Evolutionary conservation across 2,113 vertebrate species (phyloP).

Genomic region (Raja brachyura): DNA sequence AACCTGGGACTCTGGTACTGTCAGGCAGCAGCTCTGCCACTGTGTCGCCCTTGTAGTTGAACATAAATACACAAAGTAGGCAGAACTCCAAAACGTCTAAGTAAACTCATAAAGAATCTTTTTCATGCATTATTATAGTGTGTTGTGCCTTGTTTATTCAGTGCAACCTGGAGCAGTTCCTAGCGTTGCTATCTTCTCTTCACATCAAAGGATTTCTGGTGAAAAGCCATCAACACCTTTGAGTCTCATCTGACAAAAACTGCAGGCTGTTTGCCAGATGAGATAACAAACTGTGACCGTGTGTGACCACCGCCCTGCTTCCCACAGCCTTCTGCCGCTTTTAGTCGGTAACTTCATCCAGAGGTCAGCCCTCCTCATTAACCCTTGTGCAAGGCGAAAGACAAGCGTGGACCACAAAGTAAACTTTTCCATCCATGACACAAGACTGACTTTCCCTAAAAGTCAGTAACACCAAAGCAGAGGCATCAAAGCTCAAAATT

Average conservation of each 20-base stretch:
- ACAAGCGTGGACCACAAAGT: neutral
- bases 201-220: conserved; percentile 22
- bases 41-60: neutral
- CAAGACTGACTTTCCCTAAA: neutral
- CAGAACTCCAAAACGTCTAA: neutral
- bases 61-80: neutral
- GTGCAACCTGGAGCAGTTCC: neutral
- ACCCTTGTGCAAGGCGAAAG: conserved; percentile 8
- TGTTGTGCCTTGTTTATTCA: neutral
- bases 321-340: conserved; percentile 33
- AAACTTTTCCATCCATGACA: neutral
- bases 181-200: neutral
- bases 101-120: neutral
- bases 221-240: conserved; percentile 7
- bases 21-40: too few relatives aligned
- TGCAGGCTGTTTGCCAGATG: conserved; percentile 37
- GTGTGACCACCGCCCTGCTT: conserved; percentile 20
- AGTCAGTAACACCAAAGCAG: neutral
- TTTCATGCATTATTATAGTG: neutral
- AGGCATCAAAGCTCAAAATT: neutral
- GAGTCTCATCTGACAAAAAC: conserved; percentile 16
- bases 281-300: conserved; percentile 33
- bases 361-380: conserved; percentile 33
- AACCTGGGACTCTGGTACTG: too few relatives aligned
- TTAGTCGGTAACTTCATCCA: conserved; percentile 25